Conservation (phyloP, 2,797 vertebrate species). For the Morus bassanus region DNA sequence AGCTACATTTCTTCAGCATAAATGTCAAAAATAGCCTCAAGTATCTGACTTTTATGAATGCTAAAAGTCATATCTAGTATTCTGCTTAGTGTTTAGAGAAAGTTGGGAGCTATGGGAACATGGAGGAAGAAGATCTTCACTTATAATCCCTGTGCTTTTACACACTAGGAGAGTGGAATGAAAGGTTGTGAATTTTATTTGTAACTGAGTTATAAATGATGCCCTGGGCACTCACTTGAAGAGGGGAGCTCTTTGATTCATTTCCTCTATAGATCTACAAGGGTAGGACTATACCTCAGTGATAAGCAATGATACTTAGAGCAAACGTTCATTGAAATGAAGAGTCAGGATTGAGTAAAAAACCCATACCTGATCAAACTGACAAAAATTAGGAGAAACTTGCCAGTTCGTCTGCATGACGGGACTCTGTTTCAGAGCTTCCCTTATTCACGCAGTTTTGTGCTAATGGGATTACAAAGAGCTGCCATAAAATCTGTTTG, state of each 20-base stretch:
- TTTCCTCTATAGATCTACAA: background rate
- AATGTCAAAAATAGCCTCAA: background rate
- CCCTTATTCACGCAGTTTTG: background rate
- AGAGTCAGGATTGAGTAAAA: background rate
- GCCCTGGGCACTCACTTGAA: background rate
- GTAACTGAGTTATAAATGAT: background rate
- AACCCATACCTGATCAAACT: background rate
- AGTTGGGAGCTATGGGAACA: background rate
- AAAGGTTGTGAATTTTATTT: background rate
- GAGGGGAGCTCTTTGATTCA: background rate
- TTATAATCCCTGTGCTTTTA: background rate
- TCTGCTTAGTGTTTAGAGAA: background rate
- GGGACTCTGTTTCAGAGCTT: background rate
- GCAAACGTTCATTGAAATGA: background rate
- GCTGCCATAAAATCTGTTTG: background rate
- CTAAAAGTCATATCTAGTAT: background rate
- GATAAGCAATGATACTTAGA: background rate
- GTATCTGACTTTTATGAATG: background rate
- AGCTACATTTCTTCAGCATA: background rate
- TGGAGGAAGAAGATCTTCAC: background rate
- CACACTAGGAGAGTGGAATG: background rate
- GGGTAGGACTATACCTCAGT: background rate
- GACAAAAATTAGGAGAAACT: background rate
- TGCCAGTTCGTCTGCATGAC: background rate
- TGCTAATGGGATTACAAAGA: background rate